Evolutionary conservation across 2,113 vertebrate species (phyloP).

Genomic region (Bagarius yarrelli): DNA sequence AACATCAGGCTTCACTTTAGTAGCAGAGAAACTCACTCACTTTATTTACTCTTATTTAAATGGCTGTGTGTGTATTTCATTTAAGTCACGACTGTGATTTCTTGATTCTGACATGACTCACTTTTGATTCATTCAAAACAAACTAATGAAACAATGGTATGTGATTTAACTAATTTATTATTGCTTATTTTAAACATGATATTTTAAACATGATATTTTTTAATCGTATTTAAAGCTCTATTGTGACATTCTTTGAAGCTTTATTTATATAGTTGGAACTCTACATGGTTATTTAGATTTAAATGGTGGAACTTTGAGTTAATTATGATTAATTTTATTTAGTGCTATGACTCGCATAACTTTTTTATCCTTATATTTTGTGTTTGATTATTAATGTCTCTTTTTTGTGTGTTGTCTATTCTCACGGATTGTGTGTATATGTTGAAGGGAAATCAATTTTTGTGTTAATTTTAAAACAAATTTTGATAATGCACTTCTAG

Average conservation of each 20-base stretch:
- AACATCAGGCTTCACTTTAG: neutral
- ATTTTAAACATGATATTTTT: neutral
- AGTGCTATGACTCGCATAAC: neutral
- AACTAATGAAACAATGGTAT: neutral
- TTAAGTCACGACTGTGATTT: neutral
- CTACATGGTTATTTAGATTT: neutral
- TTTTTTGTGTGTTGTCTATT: neutral
- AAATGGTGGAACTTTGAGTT: neutral
- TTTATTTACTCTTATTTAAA: neutral
- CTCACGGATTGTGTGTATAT: constrained; percentile 31
- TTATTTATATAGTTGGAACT: neutral
- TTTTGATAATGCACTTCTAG: neutral
- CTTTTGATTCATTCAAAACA: neutral
- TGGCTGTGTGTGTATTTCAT: neutral
- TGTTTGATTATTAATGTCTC: neutral
- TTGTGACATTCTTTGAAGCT: neutral
- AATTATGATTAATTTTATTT: neutral
- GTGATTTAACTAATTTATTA: neutral
- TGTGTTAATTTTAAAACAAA: constrained; percentile 48
- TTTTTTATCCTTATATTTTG: neutral
- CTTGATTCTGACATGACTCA: neutral
- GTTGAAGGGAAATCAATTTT: constrained; percentile 73
- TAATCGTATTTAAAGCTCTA: neutral
- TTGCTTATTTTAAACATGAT: neutral
- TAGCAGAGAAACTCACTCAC: neutral